phyloP scores from a whole-genome alignment of 2,797 vertebrate species.

The Percopsis omiscomaycus region DNA sequence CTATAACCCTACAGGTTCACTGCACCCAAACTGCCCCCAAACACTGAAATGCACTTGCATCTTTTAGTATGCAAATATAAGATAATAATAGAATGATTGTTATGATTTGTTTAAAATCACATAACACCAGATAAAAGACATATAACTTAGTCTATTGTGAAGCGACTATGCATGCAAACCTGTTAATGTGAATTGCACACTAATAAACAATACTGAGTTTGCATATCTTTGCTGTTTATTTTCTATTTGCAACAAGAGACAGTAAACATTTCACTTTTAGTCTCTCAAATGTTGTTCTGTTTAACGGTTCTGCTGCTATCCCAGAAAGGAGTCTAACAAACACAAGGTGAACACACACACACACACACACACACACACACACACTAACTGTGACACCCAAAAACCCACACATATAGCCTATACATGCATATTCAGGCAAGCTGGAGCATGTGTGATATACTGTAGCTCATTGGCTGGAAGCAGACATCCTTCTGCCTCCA shows the following conservation, averaged over 20 bases:
- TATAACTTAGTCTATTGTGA: not conserved
- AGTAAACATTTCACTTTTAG: slow-evolving; percentile 34
- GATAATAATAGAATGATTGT: too few relatives aligned
- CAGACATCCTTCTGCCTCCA: slow-evolving; percentile 65
- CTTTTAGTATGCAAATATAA: too few relatives aligned
- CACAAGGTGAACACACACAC: slow-evolving; percentile 37
- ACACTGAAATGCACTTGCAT: too few relatives aligned
- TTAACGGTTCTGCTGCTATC: slow-evolving; percentile 24
- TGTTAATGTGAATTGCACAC: not conserved
- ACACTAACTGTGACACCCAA: slow-evolving; percentile 51
- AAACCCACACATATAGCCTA: slow-evolving; percentile 48
- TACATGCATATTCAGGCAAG: slow-evolving; percentile 54
- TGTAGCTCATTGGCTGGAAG: slow-evolving; percentile 54
- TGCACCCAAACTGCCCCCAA: too few relatives aligned
- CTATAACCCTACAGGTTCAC: too few relatives aligned
- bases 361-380: slow-evolving; percentile 16
- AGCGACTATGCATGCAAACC: not conserved
- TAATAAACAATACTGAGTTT: not conserved
- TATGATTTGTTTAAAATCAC: too few relatives aligned
- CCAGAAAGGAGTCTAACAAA: slow-evolving; percentile 34
- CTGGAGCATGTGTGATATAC: slow-evolving; percentile 63
- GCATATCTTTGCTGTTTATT: slow-evolving; percentile 37
- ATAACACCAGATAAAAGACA: too few relatives aligned
- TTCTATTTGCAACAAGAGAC: slow-evolving; percentile 50
- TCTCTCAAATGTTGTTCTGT: slow-evolving; percentile 12